These are phyloP conservation scores for Rhagonycha fulva DNA, from an alignment of 2,888 invertebrate genomes.

Conservation along the genomic window DNA sequence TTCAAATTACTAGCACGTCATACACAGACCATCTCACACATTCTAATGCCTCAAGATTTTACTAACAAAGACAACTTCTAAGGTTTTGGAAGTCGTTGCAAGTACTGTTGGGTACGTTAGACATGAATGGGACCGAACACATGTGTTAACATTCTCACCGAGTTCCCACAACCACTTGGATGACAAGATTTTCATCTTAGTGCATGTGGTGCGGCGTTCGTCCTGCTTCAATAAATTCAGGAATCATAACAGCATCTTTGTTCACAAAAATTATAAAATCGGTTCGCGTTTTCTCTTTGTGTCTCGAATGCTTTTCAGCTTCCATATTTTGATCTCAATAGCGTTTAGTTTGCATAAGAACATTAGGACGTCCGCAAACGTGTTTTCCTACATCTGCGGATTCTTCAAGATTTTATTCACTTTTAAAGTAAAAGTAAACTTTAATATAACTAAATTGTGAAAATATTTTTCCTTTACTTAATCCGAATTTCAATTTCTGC, in stretches of 20 bases:
- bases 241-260: constrained; percentile 24
- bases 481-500: neutral
- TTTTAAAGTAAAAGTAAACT: neutral
- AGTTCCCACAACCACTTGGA: constrained; percentile 52
- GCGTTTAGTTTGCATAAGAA: constrained; percentile 29
- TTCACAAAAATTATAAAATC: constrained; percentile 28
- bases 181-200: constrained; percentile 55
- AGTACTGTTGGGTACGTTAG: constrained; percentile 30
- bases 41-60: constrained; percentile 2
- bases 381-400: constrained; percentile 5
- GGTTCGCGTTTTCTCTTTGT: constrained; percentile 30
- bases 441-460: neutral
- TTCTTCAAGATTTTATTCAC: neutral
- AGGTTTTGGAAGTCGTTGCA: constrained; percentile 15
- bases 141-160: constrained; percentile 53
- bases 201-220: constrained; percentile 39
- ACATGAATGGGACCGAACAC: constrained; percentile 44
- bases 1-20: constrained; percentile 20
- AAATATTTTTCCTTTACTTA: neutral
- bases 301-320: constrained; percentile 27
- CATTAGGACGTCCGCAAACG: constrained; percentile 18
- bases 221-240: constrained; percentile 25
- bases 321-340: constrained; percentile 30
- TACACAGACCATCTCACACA: constrained; percentile 4
- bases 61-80: constrained; percentile 23